Evolutionary conservation across 2,888 invertebrate genomes (phyloP).

Genomic region (Deilephila elpenor): DNA sequence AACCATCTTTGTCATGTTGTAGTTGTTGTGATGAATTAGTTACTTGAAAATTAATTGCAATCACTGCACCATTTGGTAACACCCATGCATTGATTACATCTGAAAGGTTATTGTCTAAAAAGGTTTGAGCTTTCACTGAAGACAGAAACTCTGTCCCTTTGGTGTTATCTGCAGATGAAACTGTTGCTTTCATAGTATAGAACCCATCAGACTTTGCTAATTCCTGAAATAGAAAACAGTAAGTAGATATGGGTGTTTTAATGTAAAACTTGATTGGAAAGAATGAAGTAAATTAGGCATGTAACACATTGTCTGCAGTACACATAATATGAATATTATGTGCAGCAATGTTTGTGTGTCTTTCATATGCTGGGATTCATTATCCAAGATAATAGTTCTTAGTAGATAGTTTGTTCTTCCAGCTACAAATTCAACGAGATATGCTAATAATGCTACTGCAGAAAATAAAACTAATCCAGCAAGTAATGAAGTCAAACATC

Average conservation of each 20-base stretch:
- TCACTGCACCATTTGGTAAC: slow-evolving; percentile 91
- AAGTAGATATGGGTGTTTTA: not conserved
- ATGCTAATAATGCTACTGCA: too few species aligned
- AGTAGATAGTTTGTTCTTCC: too few species aligned
- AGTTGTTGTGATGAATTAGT: slow-evolving; percentile 61
- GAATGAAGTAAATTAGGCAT: too few species aligned
- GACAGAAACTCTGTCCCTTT: slow-evolving; percentile 88
- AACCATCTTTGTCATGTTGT: slow-evolving; percentile 45
- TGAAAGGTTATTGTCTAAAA: slow-evolving; percentile 90
- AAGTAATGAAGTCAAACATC: too few species aligned
- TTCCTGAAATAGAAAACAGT: slow-evolving; percentile 70
- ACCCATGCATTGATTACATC: slow-evolving; percentile 92
- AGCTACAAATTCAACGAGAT: too few species aligned
- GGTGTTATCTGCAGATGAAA: slow-evolving; percentile 87
- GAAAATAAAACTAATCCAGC: too few species aligned
- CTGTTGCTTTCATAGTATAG: slow-evolving; percentile 89
- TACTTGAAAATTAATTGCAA: slow-evolving; percentile 87
- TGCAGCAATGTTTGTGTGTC: too few species aligned
- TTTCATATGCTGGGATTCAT: too few species aligned
- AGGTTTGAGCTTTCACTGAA: slow-evolving; percentile 91
- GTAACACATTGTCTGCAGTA: too few species aligned
- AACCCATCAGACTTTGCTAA: slow-evolving; percentile 88
- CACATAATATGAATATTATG: too few species aligned
- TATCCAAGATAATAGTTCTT: too few species aligned
- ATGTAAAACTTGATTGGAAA: too few species aligned